A percentile compares a stretch with the other conserved stretches of the same genome.
phyloP scores from a whole-genome alignment of 2,113 vertebrate genomes.

The Pelvicachromis taeniatus region DNA sequence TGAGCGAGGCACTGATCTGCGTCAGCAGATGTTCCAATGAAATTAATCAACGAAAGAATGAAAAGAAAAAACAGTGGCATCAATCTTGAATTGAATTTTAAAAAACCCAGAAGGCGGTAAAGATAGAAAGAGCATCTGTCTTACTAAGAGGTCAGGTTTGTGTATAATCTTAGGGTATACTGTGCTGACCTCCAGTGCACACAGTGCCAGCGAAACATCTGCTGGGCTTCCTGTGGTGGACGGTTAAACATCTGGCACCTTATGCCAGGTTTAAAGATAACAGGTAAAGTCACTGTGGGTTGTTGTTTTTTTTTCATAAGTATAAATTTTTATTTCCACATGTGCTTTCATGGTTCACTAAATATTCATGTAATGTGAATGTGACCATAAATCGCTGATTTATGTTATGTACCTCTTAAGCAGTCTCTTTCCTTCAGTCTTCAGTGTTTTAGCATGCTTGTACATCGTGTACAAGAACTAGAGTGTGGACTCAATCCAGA shows the following conservation, averaged over 20 bases:
- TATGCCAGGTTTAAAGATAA: conserved; percentile 17
- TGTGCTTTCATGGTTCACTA: neutral
- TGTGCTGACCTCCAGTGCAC: neutral
- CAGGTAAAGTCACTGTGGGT: conserved; percentile 29
- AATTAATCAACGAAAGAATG: conserved; percentile 48
- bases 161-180: conserved; percentile 8
- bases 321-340: neutral
- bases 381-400: neutral
- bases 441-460: neutral
- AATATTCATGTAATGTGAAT: neutral
- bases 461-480: neutral
- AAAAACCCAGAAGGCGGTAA: conserved; percentile 21
- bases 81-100: conserved; percentile 44
- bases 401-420: neutral
- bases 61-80: conserved; percentile 10
- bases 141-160: neutral
- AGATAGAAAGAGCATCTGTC: conserved; percentile 44
- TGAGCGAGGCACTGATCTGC: conserved; percentile 61
- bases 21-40: conserved; percentile 70
- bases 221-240: conserved; percentile 27
- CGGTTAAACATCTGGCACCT: conserved; percentile 54
- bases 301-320: neutral
- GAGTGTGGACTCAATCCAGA: neutral
- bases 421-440: neutral
- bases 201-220: conserved; percentile 30